Base-by-base conservation (phyloP, 2,797 vertebrate species). In the Pipistrellus kuhlii region DNA sequence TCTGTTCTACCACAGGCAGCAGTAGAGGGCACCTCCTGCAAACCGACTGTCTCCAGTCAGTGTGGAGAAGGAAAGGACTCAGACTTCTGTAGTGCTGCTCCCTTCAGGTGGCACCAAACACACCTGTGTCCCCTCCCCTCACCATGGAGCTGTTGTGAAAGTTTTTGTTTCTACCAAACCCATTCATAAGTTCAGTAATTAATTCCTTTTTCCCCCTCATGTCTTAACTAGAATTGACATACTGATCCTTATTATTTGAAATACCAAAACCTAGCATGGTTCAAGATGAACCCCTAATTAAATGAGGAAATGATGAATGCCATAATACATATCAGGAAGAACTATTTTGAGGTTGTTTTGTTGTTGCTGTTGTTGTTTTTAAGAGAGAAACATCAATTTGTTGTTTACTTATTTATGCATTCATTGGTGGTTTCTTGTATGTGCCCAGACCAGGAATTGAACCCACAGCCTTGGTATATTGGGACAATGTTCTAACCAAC, bases 251-350 rank as follows among this genome's bases (percentile, higher is more conserved):
- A 66, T 77, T 88, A 83, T 68, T 94, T 94, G 59, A 93, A 94
- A 92, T 88, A 77, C 30, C 13, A 78, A 89, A 85, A 95, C 75
- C 76, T 66, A 91, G 21, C 69, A 77, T 91, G 44, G 38, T 91
- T 86, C 41, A 85, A 57, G 62, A 87, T 73, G 80, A 87, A 32
- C 27, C 75, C 62, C 53, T 88, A 89, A 88, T 66, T 93, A 85
- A 94, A 51, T 90, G 15, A 94, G 55, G n/a, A 95, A 88, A 94
- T 96, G 73, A 48, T 88, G 76, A 88, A 46, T 68, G 84, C 41
- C 62, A n/a, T 41, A 78, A 32, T 82, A 78, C 85, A 15, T 53
- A 59, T 57, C 64, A 85, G 32, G n/a, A 86, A 90, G 64, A 90
- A 71, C 55, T 94, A 68, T 80, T 64, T 71, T 92, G 62, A 88